These are phyloP conservation scores for Mystacides longicornis DNA, from an alignment of 2,888 invertebrate species.

Conservation along the genomic window DNA sequence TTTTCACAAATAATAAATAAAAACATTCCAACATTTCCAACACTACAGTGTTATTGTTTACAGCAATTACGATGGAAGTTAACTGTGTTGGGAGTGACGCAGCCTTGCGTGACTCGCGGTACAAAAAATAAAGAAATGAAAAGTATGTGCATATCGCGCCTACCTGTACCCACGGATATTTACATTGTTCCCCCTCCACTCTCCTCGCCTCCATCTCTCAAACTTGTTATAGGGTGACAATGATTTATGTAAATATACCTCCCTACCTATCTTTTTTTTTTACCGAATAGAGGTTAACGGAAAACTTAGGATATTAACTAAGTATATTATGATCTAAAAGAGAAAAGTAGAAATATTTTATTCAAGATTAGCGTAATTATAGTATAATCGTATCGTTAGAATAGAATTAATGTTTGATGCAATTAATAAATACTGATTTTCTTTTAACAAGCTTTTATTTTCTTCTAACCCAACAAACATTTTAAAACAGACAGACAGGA, in stretches of 20 bases:
- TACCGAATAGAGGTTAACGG: background rate
- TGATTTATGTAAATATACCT: no score
- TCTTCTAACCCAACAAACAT: no score
- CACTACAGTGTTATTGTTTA: constrained; percentile 9
- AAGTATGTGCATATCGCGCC: background rate
- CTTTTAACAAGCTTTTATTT: no score
- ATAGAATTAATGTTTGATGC: no score
- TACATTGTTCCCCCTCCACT: background rate
- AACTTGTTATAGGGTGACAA: no score
- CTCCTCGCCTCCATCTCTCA: background rate
- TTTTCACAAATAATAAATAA: background rate
- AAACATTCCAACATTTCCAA: background rate
- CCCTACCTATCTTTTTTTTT: background rate
- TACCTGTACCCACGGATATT: background rate
- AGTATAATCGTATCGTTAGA: no score
- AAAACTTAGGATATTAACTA: background rate
- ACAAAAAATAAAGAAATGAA: background rate
- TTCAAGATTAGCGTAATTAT: no score
- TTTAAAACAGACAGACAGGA: no score
- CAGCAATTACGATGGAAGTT: background rate
- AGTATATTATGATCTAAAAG: background rate
- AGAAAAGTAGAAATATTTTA: no score
- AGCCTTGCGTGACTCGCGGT: constrained; percentile 12
- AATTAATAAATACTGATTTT: no score
- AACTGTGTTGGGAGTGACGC: constrained; percentile 8